Percentiles rank a stretch among this genome's conserved stretches.
These are phyloP conservation scores for Hylyphantes graminicola DNA, from an alignment of 1,140 invertebrate genomes.

Conservation along the genomic window DNA sequence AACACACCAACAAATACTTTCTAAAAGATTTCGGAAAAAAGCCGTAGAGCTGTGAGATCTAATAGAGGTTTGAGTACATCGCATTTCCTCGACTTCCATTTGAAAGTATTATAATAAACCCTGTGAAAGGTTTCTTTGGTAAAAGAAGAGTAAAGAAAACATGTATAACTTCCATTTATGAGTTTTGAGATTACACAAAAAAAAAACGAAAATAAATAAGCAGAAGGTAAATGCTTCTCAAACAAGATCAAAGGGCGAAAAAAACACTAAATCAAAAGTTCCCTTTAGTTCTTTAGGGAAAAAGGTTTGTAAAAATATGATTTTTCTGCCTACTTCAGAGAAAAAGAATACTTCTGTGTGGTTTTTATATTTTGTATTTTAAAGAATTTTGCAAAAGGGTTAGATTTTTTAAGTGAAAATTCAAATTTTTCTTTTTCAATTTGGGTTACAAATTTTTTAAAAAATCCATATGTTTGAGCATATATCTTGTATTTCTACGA, in stretches of 20 bases:
- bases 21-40: background rate
- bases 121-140: too few species aligned
- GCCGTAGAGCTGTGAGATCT: background rate
- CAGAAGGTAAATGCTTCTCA: conserved; percentile 27
- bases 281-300: conserved; percentile 16
- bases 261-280: conserved; percentile 25
- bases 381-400: too few species aligned
- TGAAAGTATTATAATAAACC: background rate
- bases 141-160: conserved; percentile 2
- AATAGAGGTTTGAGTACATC: conserved; percentile 17
- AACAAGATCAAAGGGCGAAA: conserved; percentile 40
- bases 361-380: too few species aligned
- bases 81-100: background rate
- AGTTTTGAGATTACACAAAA: conserved; percentile 35
- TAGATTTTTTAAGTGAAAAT: too few species aligned
- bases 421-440: too few species aligned
- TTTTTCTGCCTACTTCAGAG: too few species aligned
- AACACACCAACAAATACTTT: too few species aligned
- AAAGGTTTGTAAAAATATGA: background rate
- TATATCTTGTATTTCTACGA: too few species aligned
- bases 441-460: too few species aligned
- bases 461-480: too few species aligned
- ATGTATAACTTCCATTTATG: conserved; percentile 40
- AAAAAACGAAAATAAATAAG: conserved; percentile 19
- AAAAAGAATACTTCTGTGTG: too few species aligned